phyloP scores from a whole-genome alignment of 92 coral and sea anemone genomes.

The Meandrina meandrites region DNA sequence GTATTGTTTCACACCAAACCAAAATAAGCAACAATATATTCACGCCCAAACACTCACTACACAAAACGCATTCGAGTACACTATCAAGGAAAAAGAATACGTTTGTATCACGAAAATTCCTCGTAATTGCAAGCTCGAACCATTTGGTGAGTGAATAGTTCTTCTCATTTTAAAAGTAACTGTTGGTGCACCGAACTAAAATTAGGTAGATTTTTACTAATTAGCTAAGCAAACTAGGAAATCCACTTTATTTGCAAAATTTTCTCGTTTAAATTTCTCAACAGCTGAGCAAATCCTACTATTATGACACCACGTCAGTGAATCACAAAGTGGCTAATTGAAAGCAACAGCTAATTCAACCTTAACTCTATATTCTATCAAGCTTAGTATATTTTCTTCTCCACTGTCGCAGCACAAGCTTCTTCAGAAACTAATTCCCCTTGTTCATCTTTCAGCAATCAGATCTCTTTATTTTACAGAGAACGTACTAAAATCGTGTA shows the following conservation, averaged over 20 bases:
- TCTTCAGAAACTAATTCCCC: neutral
- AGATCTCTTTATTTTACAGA: neutral
- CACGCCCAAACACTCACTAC: neutral
- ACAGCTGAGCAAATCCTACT: neutral
- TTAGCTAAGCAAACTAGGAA: no score
- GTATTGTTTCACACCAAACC: no score
- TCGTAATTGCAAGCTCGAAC: no score
- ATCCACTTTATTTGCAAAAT: no score
- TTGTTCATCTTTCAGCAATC: neutral
- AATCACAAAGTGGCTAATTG: neutral
- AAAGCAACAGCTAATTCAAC: neutral
- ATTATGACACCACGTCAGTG: neutral
- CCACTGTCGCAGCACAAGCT: neutral
- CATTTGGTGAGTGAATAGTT: no score
- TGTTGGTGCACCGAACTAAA: no score
- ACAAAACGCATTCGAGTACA: neutral
- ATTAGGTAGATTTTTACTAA: no score
- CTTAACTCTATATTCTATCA: no score
- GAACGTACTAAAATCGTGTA: neutral
- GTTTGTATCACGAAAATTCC: neutral
- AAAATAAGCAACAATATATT: no score
- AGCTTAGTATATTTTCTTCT: neutral
- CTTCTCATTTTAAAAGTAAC: no score
- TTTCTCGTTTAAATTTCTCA: neutral
- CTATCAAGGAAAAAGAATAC: neutral